phyloP scores from a whole-genome alignment of 2,888 invertebrate species.

The Drosophila colorata region DNA sequence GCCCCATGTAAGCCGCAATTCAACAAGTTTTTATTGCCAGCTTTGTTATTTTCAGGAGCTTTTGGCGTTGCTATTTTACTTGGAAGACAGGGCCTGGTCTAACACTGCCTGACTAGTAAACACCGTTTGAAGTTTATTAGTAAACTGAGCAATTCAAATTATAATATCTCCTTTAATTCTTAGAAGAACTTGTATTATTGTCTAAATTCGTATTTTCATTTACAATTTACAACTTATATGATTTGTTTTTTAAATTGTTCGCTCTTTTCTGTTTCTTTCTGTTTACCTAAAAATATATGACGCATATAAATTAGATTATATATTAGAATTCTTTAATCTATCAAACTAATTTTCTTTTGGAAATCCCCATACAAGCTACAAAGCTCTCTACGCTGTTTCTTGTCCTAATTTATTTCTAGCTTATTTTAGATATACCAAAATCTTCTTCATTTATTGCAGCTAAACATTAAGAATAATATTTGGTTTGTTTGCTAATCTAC shows the following conservation, averaged over 20 bases:
- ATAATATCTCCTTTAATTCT: background rate
- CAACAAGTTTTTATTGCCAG: conserved; percentile 63
- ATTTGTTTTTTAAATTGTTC: background rate
- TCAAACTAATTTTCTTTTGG: background rate
- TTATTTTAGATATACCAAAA: background rate
- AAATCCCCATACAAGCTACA: too few species aligned
- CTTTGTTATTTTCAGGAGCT: conserved; percentile 44
- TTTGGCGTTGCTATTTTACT: conserved; percentile 23
- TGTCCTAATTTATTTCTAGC: background rate
- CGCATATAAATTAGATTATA: background rate
- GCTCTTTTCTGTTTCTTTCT: too few species aligned
- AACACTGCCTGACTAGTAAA: conserved; percentile 14
- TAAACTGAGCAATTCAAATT: conserved; percentile 2
- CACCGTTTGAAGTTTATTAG: background rate
- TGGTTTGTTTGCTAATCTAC: background rate
- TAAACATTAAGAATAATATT: conserved; percentile 3
- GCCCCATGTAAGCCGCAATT: conserved; percentile 45
- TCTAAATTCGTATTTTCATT: background rate
- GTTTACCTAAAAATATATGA: too few species aligned
- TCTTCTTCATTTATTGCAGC: background rate
- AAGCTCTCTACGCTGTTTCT: too few species aligned
- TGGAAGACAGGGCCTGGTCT: conserved; percentile 36
- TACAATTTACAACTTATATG: background rate
- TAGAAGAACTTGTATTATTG: background rate
- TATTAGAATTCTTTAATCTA: background rate